Base-by-base conservation (phyloP, 2,797 vertebrate genomes). In the Lepus townsendii region DNA sequence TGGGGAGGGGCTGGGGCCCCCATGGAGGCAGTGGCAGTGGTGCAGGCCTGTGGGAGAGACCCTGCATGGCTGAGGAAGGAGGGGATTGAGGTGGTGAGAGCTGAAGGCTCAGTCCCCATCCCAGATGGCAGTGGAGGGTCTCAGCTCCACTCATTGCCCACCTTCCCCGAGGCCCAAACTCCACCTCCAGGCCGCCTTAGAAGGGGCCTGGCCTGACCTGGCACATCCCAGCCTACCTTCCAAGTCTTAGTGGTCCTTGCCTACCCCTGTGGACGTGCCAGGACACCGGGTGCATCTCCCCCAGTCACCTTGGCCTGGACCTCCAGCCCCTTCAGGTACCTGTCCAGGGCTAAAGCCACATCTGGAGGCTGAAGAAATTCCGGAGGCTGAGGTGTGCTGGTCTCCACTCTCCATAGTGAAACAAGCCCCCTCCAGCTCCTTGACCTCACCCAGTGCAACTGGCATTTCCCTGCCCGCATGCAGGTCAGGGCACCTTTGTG, bases 291-390 rank as follows among this genome's bases (percentile, higher is more conserved):
- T 38, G 17, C 60, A 12, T 75, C 90, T 82, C 63, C 60, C 63
- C 60, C 57, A 20, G 4, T 93, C 60, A 65, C 86, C 73, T 35
- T 57, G 75, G 71, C 69, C 82, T 71, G 71, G 73, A 52, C 69
- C 76, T 77, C 85, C 85, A 93, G 82, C 75, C 80, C 90, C 71
- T 42, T 93, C 82, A 47, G 76, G 32, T 84, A 79, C 87, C 91
- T 83, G 80, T 88, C 66, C 87, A 24, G 54, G 83, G 92, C 92
- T 94, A 92, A 95, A 95, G 96, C 95, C 95, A 96, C 93, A 57
- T 72, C 69, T 13, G 54, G 92, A 96, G 90, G 85, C 92, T 93
- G 85, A 93, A 87, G 78, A 94, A 94, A 92, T 83, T 95, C 93
- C 96, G 60, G 78, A 95, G 93, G 93, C 93, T 32, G 4, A 88